Evolutionary conservation across 2,113 vertebrate genomes (phyloP).

Genomic region (Castor canadensis): DNA sequence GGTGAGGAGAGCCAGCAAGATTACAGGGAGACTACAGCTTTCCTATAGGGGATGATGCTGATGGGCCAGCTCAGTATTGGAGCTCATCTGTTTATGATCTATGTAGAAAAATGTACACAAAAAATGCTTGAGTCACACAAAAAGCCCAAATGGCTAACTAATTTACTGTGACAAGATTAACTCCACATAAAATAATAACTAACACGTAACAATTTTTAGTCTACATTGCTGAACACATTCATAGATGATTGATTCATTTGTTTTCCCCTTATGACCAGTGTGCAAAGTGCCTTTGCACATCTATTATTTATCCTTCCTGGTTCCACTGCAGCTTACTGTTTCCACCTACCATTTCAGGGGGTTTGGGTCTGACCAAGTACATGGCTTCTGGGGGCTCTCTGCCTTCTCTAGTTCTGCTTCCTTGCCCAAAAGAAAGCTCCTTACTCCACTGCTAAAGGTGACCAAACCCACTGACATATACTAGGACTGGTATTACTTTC

Average conservation of each 20-base stretch:
- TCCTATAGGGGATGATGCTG: not conserved
- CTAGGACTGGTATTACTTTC: too few species aligned
- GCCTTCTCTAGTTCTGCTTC: too few species aligned
- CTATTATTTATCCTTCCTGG: too few species aligned
- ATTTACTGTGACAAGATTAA: not conserved
- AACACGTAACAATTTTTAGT: not conserved
- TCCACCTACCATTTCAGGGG: not conserved
- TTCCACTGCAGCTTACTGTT: not conserved
- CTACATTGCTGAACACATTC: not conserved
- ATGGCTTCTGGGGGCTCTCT: accelerated
- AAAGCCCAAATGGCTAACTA: not conserved
- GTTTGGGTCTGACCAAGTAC: too few species aligned
- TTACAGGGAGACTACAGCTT: too few species aligned
- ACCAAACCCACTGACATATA: too few species aligned
- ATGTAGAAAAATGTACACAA: not conserved
- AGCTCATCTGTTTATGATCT: not conserved
- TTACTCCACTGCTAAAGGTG: not conserved
- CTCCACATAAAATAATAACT: not conserved
- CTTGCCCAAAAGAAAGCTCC: too few species aligned
- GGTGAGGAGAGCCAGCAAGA: not conserved
- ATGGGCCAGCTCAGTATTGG: accelerated
- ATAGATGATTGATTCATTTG: not conserved
- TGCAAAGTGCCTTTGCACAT: too few species aligned
- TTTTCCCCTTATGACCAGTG: not conserved
- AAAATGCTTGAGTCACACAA: not conserved